Base-by-base conservation (phyloP, 2,888 invertebrate genomes). In the Amphipyra berbera region DNA sequence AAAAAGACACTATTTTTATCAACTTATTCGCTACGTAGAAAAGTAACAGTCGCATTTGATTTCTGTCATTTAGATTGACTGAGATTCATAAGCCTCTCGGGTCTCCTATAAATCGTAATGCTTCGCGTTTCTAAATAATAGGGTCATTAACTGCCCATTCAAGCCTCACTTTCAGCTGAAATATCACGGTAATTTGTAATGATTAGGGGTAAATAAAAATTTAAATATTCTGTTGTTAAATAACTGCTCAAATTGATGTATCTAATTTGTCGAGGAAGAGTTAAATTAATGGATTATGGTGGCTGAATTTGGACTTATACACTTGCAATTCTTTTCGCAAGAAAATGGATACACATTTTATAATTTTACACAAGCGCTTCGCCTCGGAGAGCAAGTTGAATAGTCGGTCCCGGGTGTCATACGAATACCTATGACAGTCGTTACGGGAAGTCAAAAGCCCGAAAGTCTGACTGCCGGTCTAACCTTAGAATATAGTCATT, bases 141-240 rank as follows among this genome's bases (percentile, higher is more conserved):
- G 61, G 40, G 41, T 49, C 63, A 70, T 77, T 77, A 65, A 38
- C 33, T 72, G 61, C 57, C 65, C 70, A 68, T 72, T 72, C 72
- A 58, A 59, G 54, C 65, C 37, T 33, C 54, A 73, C 62, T 73
- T 64, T 59, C 21, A 35, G 46, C 15, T 63, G 58, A 69, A 76
- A 68, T 52, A 74, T 69, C 33, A 48, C 15, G 3, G 55, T 35
- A 53, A 76, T 78, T 74, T 71, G 55, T 69, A 67, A 74, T 40
- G 47, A 68, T 78, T 73, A 66, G 9, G 49, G 27, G 40, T 30
- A 49, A 65, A 67, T 63, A 63, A 50, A 42, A 44, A 38, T 63
- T 55, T 59, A 47, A 61, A 61, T 56, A 35, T 57, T 56, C 49
- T 44, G 49, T 37, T 37, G 35, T 40, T 44, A 14, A 21, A 35